Evolutionary conservation across 2,113 vertebrate genomes (phyloP).

Genomic region (Platycercus adscitus): DNA sequence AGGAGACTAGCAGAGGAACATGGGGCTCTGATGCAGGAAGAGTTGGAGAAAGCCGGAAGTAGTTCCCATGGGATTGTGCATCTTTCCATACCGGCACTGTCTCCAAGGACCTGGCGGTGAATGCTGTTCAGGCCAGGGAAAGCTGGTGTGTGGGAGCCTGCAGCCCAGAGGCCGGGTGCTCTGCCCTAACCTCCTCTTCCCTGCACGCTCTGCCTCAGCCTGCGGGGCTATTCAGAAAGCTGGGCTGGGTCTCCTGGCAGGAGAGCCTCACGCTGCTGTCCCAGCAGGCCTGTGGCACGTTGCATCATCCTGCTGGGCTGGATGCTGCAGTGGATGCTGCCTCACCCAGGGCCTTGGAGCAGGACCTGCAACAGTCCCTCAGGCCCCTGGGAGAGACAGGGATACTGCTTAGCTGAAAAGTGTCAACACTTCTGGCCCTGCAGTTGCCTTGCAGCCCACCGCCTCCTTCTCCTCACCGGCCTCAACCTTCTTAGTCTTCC

Average conservation of each 20-base stretch:
- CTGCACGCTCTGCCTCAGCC: background rate
- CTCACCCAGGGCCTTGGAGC: background rate
- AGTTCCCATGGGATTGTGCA: background rate
- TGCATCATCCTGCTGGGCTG: background rate
- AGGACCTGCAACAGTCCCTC: background rate
- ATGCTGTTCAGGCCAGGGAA: background rate
- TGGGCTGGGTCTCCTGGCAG: background rate
- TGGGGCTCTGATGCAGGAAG: too few relatives aligned
- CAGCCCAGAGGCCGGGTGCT: background rate
- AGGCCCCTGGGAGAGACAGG: background rate
- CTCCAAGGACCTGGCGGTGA: background rate
- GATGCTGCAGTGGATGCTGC: background rate
- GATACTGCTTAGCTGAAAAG: background rate
- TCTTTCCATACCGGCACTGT: background rate
- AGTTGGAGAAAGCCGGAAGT: background rate
- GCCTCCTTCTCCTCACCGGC: background rate
- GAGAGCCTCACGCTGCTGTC: background rate
- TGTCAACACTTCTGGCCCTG: background rate
- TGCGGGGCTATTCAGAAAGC: fast-evolving
- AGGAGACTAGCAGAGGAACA: background rate
- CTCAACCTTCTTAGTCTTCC: background rate
- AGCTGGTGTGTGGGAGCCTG: background rate
- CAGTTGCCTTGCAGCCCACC: background rate
- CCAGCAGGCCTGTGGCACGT: background rate
- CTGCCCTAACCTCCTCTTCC: background rate